Percentiles rank a stretch among this genome's conserved stretches.
Evolutionary conservation across 1,140 invertebrate species (phyloP).

Genomic region (Lucilia sericata): DNA sequence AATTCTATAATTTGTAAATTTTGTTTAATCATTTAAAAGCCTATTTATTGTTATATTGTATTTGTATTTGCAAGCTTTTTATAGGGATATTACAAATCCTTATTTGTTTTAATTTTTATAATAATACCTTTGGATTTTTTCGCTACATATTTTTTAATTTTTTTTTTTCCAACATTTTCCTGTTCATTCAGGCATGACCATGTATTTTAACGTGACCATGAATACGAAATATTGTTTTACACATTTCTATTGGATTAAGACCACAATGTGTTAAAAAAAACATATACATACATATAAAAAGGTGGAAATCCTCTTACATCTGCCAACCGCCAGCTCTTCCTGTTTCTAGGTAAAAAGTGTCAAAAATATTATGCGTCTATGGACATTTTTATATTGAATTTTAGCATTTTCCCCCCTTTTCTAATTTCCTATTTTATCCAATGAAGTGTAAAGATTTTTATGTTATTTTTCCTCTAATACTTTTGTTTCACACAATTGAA

Average conservation of each 20-base stretch:
- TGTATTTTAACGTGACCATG: conserved; percentile 14
- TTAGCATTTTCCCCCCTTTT: no score
- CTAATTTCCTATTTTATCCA: neutral
- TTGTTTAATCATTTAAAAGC: no score
- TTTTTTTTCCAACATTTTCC: no score
- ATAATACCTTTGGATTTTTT: neutral
- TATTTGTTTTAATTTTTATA: neutral
- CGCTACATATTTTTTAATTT: neutral
- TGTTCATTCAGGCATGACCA: conserved; percentile 19
- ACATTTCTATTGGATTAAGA: no score
- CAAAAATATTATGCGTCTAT: neutral
- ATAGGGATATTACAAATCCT: neutral
- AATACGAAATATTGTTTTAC: neutral
- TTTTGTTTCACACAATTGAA: conserved; percentile 12
- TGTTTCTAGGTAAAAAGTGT: neutral
- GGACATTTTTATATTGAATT: no score
- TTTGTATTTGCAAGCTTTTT: no score
- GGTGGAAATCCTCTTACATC: no score
- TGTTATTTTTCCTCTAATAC: neutral
- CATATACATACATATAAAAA: no score
- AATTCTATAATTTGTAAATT: no score
- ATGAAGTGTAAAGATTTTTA: neutral
- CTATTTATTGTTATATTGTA: no score
- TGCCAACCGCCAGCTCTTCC: no score
- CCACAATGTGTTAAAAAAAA: no score